These are phyloP conservation scores for Triplophysa yarkandensis DNA, from an alignment of 2,797 vertebrate genomes.

Conservation along the genomic window DNA sequence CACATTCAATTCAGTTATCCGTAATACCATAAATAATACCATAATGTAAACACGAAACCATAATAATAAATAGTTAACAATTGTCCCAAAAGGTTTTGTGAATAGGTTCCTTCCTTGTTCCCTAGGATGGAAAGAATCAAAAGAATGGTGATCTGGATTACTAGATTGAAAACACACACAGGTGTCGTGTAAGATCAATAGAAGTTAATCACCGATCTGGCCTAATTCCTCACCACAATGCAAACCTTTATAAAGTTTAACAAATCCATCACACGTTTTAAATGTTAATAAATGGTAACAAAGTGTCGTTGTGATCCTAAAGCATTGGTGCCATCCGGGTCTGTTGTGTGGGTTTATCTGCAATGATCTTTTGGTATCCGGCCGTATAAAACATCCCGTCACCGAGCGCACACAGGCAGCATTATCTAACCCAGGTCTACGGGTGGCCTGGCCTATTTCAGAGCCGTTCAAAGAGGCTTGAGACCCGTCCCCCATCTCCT, in stretches of 20 bases:
- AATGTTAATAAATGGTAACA: background rate
- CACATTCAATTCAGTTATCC: conserved; percentile 28
- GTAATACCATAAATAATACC: background rate
- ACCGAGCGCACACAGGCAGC: conserved; percentile 37
- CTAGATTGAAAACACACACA: conserved; percentile 19
- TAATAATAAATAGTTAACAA: too few relatives aligned
- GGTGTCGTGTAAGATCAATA: conserved; percentile 23
- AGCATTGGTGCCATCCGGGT: background rate
- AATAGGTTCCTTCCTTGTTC: conserved; percentile 9
- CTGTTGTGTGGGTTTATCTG: conserved; percentile 12
- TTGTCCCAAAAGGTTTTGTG: background rate
- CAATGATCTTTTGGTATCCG: conserved; percentile 49
- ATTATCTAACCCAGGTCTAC: conserved; percentile 64
- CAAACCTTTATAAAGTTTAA: background rate
- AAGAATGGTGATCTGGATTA: conserved; percentile 1
- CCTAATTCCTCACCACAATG: conserved; percentile 24
- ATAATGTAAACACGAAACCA: conserved; percentile 8
- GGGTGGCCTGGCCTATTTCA: conserved; percentile 68
- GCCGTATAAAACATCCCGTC: conserved; percentile 54
- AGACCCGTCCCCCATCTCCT: conserved; percentile 25
- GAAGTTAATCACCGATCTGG: conserved; percentile 1
- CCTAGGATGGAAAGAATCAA: background rate
- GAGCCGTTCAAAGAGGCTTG: conserved; percentile 26
- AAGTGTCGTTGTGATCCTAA: background rate
- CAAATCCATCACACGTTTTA: background rate